phyloP scores from a whole-genome alignment of 2,888 invertebrate species.

The Ornithoptera priamus region DNA sequence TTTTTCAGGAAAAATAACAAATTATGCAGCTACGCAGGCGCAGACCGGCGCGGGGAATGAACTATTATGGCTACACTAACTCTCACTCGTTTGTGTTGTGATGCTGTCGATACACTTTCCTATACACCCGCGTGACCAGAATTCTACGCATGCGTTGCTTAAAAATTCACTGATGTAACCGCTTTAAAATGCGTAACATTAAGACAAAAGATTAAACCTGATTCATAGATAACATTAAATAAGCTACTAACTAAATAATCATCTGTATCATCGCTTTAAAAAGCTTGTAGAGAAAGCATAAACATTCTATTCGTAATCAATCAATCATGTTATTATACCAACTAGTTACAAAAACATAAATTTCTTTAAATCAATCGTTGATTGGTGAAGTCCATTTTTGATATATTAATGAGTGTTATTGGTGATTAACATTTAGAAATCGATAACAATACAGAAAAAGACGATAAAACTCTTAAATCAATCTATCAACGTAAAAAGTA shows the following conservation, averaged over 20 bases:
- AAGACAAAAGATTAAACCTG: constrained; percentile 25
- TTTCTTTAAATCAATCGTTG: neutral
- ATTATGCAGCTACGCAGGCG: constrained; percentile 24
- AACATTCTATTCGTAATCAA: neutral
- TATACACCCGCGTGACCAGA: constrained; percentile 65
- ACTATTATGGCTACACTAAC: constrained; percentile 65
- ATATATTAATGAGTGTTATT: neutral
- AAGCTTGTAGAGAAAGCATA: neutral
- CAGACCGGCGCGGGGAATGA: constrained; percentile 55
- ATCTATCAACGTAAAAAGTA: constrained; percentile 44
- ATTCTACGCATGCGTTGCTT: constrained; percentile 45
- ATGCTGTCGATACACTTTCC: constrained; percentile 75
- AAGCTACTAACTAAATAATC: neutral
- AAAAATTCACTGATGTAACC: constrained; percentile 58
- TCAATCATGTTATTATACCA: neutral
- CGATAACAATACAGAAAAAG: neutral
- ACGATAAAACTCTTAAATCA: constrained; percentile 26
- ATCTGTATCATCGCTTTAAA: neutral
- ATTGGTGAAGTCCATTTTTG: neutral
- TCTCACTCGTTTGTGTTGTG: constrained; percentile 68
- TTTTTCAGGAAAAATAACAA: constrained; percentile 18
- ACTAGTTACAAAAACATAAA: no score
- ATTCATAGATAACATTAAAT: neutral
- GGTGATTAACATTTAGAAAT: neutral
- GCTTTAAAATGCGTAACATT: constrained; percentile 30